Conservation (phyloP, 2,797 vertebrate genomes). For the Schizopygopsis malacanthus region DNA sequence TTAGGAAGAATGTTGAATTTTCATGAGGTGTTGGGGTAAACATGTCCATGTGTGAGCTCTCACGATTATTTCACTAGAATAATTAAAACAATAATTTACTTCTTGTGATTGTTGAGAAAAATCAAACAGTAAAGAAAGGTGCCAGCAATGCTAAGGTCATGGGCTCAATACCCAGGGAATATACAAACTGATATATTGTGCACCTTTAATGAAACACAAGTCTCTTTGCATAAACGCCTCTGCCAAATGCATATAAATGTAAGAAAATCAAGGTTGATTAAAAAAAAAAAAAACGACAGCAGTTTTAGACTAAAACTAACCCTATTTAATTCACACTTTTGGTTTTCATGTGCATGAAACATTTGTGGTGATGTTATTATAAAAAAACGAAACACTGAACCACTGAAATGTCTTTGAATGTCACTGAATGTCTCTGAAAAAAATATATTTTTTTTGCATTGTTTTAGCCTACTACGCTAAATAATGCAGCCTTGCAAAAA, state of each 20-base stretch:
- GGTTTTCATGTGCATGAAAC: not conserved
- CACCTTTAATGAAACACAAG: too few species aligned
- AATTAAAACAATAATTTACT: not conserved
- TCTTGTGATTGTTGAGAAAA: not conserved
- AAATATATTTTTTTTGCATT: not conserved
- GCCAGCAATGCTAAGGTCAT: not conserved
- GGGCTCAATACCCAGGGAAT: not conserved
- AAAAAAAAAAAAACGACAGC: too few species aligned
- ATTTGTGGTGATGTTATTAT: not conserved
- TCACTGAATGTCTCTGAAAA: not conserved
- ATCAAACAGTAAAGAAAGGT: not conserved
- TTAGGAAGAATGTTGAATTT: constrained; percentile 39
- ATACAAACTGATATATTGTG: not conserved
- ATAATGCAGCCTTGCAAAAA: not conserved
- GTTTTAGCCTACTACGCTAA: not conserved
- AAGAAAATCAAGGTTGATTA: not conserved
- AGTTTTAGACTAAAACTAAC: not conserved
- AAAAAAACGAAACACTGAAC: not conserved
- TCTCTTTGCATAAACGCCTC: not conserved
- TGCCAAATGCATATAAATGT: not conserved
- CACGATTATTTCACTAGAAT: not conserved
- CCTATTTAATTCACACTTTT: not conserved
- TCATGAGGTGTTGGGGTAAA: constrained; percentile 37
- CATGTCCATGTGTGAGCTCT: not conserved
- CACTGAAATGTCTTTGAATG: not conserved